Percentiles rank a stretch among this genome's conserved stretches.
Evolutionary conservation across 2,888 invertebrate species (phyloP).

Genomic region (Strigamia transsilvanica): DNA sequence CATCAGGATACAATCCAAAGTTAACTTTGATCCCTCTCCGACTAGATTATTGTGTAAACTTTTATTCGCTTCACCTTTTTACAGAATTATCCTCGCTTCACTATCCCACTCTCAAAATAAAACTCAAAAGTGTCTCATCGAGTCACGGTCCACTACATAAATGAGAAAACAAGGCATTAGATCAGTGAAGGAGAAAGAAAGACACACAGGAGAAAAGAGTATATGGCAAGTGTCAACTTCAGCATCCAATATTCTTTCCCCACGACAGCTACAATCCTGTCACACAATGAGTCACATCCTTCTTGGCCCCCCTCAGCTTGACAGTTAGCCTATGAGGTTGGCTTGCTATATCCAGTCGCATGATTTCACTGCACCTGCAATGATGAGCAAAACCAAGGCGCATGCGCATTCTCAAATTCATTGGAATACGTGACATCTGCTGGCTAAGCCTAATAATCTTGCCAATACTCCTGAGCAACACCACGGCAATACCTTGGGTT

Average conservation of each 20-base stretch:
- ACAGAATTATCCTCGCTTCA: not conserved
- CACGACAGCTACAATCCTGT: conserved; percentile 49
- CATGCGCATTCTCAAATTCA: conserved; percentile 13
- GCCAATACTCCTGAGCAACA: conserved; percentile 14
- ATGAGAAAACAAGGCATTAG: conserved; percentile 45
- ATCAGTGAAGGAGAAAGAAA: conserved; percentile 30
- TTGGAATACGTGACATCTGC: not conserved
- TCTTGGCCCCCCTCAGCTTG: conserved; percentile 28
- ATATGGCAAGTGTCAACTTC: conserved; percentile 49
- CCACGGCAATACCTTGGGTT: not conserved
- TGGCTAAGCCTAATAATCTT: conserved; percentile 37
- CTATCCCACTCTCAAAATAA: not conserved
- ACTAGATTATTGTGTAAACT: not conserved
- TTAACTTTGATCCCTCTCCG: too few relatives aligned
- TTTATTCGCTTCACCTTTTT: not conserved
- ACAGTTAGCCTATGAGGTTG: conserved; percentile 43
- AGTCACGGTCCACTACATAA: conserved; percentile 42
- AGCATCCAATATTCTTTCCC: conserved; percentile 46
- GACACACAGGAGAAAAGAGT: conserved; percentile 39
- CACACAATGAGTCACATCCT: conserved; percentile 48
- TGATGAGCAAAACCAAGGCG: conserved; percentile 41
- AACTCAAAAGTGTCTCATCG: conserved; percentile 23
- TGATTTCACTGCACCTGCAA: conserved; percentile 11
- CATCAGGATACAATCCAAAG: too few relatives aligned
- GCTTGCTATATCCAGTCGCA: conserved; percentile 16